Conservation (phyloP, 2,888 invertebrate species). For the Aporophyla nigra region DNA sequence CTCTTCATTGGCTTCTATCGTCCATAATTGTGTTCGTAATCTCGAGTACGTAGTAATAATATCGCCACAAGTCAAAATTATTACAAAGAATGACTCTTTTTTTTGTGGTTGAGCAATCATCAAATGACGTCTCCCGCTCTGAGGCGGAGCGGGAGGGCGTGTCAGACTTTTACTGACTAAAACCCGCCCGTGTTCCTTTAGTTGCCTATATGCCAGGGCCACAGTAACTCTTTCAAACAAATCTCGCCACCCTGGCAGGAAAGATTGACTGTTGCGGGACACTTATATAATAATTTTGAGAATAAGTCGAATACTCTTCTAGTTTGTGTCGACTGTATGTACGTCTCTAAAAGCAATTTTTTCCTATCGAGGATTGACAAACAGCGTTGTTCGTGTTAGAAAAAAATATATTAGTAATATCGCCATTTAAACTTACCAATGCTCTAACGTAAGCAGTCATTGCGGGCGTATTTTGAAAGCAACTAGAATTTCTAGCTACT, state of each 20-base stretch:
- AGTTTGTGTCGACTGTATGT: background rate
- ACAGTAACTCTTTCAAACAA: too few relatives aligned
- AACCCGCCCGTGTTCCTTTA: too few relatives aligned
- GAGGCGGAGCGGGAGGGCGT: too few relatives aligned
- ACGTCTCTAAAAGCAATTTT: conserved; percentile 8
- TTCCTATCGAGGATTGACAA: background rate
- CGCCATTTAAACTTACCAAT: background rate
- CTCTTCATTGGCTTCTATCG: background rate
- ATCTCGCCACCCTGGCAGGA: too few relatives aligned
- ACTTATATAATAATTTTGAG: background rate
- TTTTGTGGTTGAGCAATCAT: too few relatives aligned
- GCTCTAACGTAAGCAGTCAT: background rate
- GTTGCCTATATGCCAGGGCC: too few relatives aligned
- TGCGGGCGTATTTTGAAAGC: background rate
- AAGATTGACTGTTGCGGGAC: background rate
- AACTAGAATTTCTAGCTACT: background rate
- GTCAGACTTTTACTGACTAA: too few relatives aligned
- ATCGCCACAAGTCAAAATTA: background rate
- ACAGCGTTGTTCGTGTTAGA: background rate
- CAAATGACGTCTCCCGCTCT: too few relatives aligned
- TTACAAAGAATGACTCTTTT: too few relatives aligned
- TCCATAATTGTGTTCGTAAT: conserved; percentile 3
- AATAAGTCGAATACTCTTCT: background rate
- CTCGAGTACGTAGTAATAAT: background rate
- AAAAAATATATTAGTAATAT: background rate